Evolutionary conservation across 2,888 invertebrate genomes (phyloP).

Genomic region (Corythucha ciliata): DNA sequence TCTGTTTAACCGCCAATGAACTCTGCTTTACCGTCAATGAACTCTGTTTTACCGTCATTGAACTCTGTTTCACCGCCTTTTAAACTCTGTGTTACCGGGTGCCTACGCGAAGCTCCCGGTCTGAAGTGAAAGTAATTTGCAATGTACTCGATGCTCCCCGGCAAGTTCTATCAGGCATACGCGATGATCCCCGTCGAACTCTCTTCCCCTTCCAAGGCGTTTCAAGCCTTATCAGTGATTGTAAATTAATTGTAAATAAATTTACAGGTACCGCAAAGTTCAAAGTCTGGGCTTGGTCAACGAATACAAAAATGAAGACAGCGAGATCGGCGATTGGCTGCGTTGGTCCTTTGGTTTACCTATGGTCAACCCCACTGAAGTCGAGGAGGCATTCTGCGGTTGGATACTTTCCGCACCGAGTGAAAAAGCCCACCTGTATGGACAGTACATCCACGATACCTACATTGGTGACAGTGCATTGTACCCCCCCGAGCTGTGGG

Average conservation of each 20-base stretch:
- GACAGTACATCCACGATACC: slow-evolving; percentile 7
- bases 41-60: too few relatives aligned
- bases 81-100: too few relatives aligned
- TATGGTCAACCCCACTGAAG: slow-evolving; percentile 4
- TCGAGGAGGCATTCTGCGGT: not conserved
- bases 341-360: slow-evolving; percentile 1
- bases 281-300: slow-evolving; percentile 2
- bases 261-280: slow-evolving; percentile 4
- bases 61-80: too few relatives aligned
- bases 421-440: slow-evolving; percentile 8
- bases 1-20: too few relatives aligned
- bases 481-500: slow-evolving; percentile 10
- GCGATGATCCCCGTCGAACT: too few relatives aligned
- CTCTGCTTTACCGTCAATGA: too few relatives aligned
- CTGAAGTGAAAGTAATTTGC: too few relatives aligned
- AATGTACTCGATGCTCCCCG: too few relatives aligned
- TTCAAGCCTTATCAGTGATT: too few relatives aligned
- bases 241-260: not conserved
- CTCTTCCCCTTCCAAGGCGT: too few relatives aligned
- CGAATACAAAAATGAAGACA: slow-evolving; percentile 8
- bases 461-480: slow-evolving; percentile 2
- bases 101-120: too few relatives aligned
- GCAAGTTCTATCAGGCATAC: too few relatives aligned
- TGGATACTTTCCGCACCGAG: slow-evolving; percentile 1
- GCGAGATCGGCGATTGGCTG: slow-evolving; percentile 10